Evolutionary conservation across 2,888 invertebrate species (phyloP).

Genomic region (Catotricha subobsoleta): DNA sequence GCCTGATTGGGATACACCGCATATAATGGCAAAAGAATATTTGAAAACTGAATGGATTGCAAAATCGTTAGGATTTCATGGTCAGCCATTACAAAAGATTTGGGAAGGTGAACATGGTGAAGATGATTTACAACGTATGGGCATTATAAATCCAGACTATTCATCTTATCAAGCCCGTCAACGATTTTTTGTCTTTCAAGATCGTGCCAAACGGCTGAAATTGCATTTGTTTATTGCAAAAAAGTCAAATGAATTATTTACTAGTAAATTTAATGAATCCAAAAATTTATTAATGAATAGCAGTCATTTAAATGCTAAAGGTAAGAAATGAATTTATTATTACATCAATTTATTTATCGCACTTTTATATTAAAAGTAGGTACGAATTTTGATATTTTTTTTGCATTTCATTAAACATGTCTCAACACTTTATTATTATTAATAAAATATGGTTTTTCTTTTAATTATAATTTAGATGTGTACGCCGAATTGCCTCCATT

Average conservation of each 20-base stretch:
- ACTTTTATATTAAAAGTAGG: background rate
- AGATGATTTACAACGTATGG: constrained; percentile 47
- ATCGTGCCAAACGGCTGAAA: constrained; percentile 63
- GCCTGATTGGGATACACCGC: no score
- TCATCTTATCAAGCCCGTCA: constrained; percentile 61
- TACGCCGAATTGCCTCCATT: constrained; percentile 73
- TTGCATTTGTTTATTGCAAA: constrained; percentile 75
- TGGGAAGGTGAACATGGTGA: constrained; percentile 74
- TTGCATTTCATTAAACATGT: constrained; percentile 6
- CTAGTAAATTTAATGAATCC: constrained; percentile 24
- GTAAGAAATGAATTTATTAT: background rate
- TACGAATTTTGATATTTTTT: no score
- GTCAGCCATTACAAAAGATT: constrained; percentile 70
- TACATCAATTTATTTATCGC: background rate
- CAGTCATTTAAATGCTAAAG: background rate
- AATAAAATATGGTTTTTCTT: background rate
- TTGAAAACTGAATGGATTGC: constrained; percentile 29
- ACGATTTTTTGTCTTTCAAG: constrained; percentile 65
- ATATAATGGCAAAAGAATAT: no score
- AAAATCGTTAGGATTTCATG: constrained; percentile 66
- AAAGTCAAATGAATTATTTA: constrained; percentile 63
- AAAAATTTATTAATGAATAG: background rate
- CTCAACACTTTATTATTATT: constrained; percentile 7
- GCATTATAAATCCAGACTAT: constrained; percentile 46
- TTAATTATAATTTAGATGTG: constrained; percentile 37